Evolutionary conservation across 1,140 invertebrate genomes (phyloP).

Genomic region (Nilaparvata lugens): DNA sequence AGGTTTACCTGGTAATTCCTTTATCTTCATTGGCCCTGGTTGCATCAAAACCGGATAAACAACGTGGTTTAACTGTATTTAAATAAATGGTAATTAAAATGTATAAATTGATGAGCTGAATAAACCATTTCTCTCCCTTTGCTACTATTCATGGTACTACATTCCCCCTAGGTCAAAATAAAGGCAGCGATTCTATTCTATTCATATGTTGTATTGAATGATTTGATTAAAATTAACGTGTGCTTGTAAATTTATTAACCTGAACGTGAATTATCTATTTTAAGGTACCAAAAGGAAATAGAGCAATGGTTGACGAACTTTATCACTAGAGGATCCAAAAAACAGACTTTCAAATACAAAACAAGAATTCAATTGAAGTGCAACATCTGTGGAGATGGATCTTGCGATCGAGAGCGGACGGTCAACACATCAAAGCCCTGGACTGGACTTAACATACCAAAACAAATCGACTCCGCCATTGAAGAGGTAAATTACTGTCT

Average conservation of each 20-base stretch:
- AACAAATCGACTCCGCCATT: conserved; percentile 54
- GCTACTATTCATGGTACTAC: too few species aligned
- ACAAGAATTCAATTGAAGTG: conserved; percentile 3
- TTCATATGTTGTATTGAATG: background rate
- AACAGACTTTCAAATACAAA: background rate
- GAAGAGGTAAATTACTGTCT: conserved; percentile 63
- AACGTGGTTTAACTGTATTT: too few species aligned
- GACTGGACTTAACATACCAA: conserved; percentile 49
- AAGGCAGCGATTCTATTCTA: background rate
- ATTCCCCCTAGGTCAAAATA: background rate
- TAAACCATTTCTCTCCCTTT: background rate
- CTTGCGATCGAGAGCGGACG: conserved; percentile 42
- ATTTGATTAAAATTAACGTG: background rate
- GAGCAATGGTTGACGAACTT: background rate
- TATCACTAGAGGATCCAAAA: background rate
- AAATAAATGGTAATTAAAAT: too few species aligned
- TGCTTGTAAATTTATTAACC: background rate
- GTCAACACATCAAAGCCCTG: conserved; percentile 45
- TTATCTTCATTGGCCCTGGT: too few species aligned
- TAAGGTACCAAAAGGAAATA: conserved; percentile 11
- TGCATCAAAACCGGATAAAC: too few species aligned
- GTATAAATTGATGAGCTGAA: too few species aligned
- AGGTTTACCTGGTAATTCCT: too few species aligned
- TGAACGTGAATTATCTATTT: conserved; percentile 3
- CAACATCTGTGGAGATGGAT: conserved; percentile 24